Base-by-base conservation (phyloP, 2,888 invertebrate genomes). In the Pachycephus smyrnensis region DNA sequence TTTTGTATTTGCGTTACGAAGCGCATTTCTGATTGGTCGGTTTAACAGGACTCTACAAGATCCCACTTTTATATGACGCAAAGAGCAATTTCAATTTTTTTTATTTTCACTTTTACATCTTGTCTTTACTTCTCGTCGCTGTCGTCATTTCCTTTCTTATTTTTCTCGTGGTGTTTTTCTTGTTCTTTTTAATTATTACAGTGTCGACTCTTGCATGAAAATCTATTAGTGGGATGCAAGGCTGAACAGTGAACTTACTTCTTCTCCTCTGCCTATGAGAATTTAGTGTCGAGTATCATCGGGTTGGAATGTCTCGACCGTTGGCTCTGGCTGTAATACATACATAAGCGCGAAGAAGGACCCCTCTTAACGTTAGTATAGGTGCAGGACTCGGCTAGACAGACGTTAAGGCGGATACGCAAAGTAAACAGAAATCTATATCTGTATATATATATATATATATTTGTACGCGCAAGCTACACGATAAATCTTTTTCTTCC, bases 271-370 rank as follows among this genome's bases (percentile, higher is more conserved):
- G 11, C 11, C 71, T 33, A 15, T 6, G 71, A 75, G 77, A 75
- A 75, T 77, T 77, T 75, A 77, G 75, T 75, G 77, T 77, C 77
- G 75, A 75, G 69, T 77, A 77, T 73, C 75, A 74, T 77, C 75
- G 77, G 75, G 40, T 75, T 75, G 77, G 77, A 77, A 77, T 77
- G 75, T 74, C 71, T 71, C 77, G 77, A 77, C 77, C 75, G 77
- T 75, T 77, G 75, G 75, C 31, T 71, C n/a, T 55, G 23, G 11
- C 71, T 31, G 11, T 30, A 31, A 32, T 30, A 9, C 12, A 9
- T 71, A 31, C 3, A 2, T 6, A 4, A 15, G 31, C 30, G 12
- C 71, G 71, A 15, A 11, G 68, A 68, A n/a, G n/a, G 31, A 30
- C 4, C 71, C 40, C 9, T 1, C 40, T 55, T 55, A 9, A 55